A percentile compares a stretch with the other conserved stretches of the same genome.
Conservation (phyloP, 2,888 invertebrate species). For the Eustalomyia histrio region DNA sequence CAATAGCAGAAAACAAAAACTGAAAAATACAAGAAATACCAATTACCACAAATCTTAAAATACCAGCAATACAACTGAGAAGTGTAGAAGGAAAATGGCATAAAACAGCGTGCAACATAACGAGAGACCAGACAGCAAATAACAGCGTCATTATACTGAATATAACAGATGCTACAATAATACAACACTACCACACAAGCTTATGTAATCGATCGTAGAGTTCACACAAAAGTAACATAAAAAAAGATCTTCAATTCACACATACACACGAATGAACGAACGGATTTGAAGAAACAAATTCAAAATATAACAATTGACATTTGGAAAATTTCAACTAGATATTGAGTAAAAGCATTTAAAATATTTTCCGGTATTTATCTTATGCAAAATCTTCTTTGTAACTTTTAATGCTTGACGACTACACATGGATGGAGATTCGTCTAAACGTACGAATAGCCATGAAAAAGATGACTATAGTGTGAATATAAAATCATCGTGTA, state of each 20-base stretch:
- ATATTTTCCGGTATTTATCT: slow-evolving; percentile 12
- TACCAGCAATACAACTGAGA: slow-evolving; percentile 3
- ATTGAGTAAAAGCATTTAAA: neutral
- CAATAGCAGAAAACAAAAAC: slow-evolving; percentile 38
- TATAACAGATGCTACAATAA: slow-evolving; percentile 28
- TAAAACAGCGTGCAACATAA: slow-evolving; percentile 42
- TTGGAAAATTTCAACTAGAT: neutral
- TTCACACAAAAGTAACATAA: slow-evolving; percentile 45
- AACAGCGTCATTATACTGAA: slow-evolving; percentile 41
- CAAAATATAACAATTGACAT: slow-evolving; percentile 42
- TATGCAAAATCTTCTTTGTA: neutral
- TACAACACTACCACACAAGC: slow-evolving; percentile 20
- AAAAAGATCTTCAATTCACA: slow-evolving; percentile 41
- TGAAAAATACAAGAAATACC: slow-evolving; percentile 32
- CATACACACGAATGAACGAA: neutral
- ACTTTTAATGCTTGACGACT: slow-evolving; percentile 30
- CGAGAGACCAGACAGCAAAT: neutral
- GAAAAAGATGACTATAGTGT: slow-evolving; percentile 43
- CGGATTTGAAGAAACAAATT: slow-evolving; percentile 29
- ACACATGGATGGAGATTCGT: slow-evolving; percentile 40
- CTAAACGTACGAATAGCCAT: slow-evolving; percentile 5
- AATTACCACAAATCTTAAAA: slow-evolving; percentile 50
- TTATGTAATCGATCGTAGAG: slow-evolving; percentile 58
- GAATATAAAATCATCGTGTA: slow-evolving; percentile 17
- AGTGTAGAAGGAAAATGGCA: slow-evolving; percentile 11